A percentile compares a stretch with the other conserved stretches of the same genome.
These are phyloP conservation scores for Heteromyza rotundicornis DNA, from an alignment of 2,888 invertebrate genomes.

Conservation along the genomic window DNA sequence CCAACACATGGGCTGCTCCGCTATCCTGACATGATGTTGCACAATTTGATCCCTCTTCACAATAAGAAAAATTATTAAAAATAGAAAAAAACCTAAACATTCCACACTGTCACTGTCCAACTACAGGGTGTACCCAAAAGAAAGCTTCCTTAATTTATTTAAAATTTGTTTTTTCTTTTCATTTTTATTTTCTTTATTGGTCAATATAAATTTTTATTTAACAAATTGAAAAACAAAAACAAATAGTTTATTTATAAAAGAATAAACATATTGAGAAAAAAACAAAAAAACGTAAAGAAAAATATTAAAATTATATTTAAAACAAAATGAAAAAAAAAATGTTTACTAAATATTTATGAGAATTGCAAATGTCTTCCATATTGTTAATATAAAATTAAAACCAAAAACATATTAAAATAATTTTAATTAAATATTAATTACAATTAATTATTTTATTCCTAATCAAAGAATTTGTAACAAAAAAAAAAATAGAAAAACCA, in stretches of 20 bases:
- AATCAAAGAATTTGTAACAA: constrained; percentile 21
- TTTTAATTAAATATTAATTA: constrained; percentile 27
- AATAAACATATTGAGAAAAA: no score
- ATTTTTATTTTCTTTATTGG: not conserved
- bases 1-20: no score
- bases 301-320: constrained; percentile 22
- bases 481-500: constrained; percentile 19
- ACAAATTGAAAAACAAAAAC: constrained; percentile 12
- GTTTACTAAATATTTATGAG: constrained; percentile 35
- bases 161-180: not conserved
- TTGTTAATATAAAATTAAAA: constrained; percentile 43
- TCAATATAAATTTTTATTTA: not conserved
- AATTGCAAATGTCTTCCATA: constrained; percentile 58
- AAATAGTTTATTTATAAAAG: constrained; percentile 26
- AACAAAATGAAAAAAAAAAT: constrained; percentile 24
- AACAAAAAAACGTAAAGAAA: constrained; percentile 17
- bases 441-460: constrained; percentile 20
- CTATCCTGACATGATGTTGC: no score
- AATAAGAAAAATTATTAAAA: no score
- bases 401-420: constrained; percentile 19
- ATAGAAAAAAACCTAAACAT: no score
- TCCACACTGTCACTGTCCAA: no score
- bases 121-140: no score
- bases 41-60: no score
- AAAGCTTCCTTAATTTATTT: not conserved